phyloP scores from a whole-genome alignment of 2,797 vertebrate genomes.

The Euthynnus affinis region DNA sequence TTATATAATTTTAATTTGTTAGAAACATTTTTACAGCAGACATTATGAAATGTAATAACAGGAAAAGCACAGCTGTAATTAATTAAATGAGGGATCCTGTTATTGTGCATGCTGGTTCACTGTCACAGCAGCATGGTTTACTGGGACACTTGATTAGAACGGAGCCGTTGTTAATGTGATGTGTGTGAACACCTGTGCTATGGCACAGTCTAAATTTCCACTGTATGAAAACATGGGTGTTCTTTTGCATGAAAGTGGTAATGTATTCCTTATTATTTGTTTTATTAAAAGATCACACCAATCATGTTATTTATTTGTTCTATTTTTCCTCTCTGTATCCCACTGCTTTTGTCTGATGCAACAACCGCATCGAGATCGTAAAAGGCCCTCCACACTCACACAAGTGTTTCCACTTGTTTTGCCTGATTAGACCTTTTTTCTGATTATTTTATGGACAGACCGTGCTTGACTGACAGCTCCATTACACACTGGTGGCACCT shows the following conservation, averaged over 20 bases:
- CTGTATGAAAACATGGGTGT: no score
- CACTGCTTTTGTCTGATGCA: neutral
- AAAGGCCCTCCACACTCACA: neutral
- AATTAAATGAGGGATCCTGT: neutral
- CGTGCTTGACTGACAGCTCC: conserved; percentile 2
- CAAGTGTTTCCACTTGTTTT: conserved; percentile 13
- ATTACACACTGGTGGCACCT: neutral
- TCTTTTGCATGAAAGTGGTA: neutral
- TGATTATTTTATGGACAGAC: neutral
- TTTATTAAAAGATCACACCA: neutral
- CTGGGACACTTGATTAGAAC: no score
- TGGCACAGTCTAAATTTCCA: neutral
- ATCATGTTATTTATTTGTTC: neutral
- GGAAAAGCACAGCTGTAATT: neutral
- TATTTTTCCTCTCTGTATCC: neutral
- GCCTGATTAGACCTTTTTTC: conserved; percentile 1
- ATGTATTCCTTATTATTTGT: neutral
- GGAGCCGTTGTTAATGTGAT: no score
- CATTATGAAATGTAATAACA: neutral
- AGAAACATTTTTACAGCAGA: neutral
- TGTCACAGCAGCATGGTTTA: no score
- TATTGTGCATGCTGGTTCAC: no score
- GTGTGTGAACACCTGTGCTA: no score
- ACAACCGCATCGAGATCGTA: neutral
- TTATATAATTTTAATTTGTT: neutral